Percentiles rank a stretch among this genome's conserved stretches.
phyloP scores from a whole-genome alignment of 2,113 vertebrate genomes.

The cat (Felis catus) region F.catus_Fca126_mat1.0 CM031418.1:45633501-45634000 shows the following conservation, averaged over 20 bases:
- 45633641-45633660: background rate
- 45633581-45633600: background rate
- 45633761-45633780: constrained; percentile 30
- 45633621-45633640: background rate
- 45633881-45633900: background rate
- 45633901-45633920: background rate
- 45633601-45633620: background rate
- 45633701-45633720: background rate
- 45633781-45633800: background rate
- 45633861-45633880: background rate
- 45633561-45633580: background rate
- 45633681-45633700: background rate
- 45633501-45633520: constrained; percentile 16
- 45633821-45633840: background rate
- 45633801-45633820: background rate
- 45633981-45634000: background rate
- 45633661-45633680: background rate
- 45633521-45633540: background rate
- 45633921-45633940: background rate
- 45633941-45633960: background rate
- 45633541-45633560: constrained; percentile 29
- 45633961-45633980: background rate
- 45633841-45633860: background rate
- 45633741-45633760: background rate
- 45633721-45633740: background rate